Evolutionary conservation across 1,140 invertebrate genomes (phyloP).

Genomic region (Saccostrea echinata): DNA sequence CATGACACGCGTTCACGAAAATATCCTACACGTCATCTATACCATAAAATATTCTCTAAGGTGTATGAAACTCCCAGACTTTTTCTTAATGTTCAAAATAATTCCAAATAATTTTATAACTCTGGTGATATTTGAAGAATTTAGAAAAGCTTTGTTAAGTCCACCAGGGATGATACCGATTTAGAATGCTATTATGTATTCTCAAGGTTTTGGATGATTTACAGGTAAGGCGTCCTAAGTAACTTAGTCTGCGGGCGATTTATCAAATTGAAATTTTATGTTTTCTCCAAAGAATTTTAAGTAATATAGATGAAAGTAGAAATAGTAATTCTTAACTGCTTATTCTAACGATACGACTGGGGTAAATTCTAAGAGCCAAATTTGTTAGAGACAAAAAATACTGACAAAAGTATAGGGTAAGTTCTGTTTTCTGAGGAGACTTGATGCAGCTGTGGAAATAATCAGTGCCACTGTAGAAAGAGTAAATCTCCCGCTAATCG

Average conservation of each 20-base stretch:
- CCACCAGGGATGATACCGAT: neutral
- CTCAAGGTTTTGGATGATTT: neutral
- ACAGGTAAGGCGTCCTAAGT: neutral
- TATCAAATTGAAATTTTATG: constrained; percentile 21
- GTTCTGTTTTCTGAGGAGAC: constrained; percentile 1
- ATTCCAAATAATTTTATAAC: too few relatives aligned
- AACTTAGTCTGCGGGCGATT: neutral
- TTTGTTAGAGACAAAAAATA: neutral
- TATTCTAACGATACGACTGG: neutral
- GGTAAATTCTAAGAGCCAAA: neutral
- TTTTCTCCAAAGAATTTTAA: constrained; percentile 21
- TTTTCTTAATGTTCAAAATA: too few relatives aligned
- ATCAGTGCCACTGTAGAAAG: constrained; percentile 23
- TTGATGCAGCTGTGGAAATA: constrained; percentile 5
- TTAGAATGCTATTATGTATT: neutral
- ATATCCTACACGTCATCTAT: too few relatives aligned
- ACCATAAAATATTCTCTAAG: too few relatives aligned
- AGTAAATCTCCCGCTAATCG: constrained; percentile 23
- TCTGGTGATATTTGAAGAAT: neutral
- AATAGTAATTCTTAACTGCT: neutral
- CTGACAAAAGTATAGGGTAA: neutral
- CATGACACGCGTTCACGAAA: too few relatives aligned
- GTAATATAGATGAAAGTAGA: neutral
- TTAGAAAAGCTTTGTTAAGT: neutral
- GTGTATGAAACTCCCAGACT: too few relatives aligned